These are phyloP conservation scores for Caerostris darwini DNA, from an alignment of 1,140 invertebrate species.

Conservation along the genomic window DNA sequence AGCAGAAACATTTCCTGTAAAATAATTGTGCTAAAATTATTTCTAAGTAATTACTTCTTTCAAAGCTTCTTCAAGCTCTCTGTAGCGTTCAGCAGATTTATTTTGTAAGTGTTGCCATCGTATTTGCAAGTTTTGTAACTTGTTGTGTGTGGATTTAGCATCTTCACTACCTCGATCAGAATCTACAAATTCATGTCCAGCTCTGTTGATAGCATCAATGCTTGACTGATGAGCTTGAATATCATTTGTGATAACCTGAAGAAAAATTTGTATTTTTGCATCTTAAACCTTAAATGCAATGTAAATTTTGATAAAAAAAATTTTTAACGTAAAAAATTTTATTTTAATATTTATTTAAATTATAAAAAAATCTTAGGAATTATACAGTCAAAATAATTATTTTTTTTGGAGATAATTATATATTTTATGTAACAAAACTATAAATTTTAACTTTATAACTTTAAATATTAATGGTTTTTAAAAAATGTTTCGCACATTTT, in stretches of 20 bases:
- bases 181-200: conserved; percentile 92
- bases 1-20: no score
- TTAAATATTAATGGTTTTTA: not conserved
- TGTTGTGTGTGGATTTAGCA: conserved; percentile 93
- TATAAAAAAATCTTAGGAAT: not conserved
- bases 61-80: conserved; percentile 94
- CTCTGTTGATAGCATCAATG: conserved; percentile 97
- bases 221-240: conserved; percentile 97
- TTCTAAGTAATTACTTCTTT: conserved; percentile 83
- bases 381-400: not conserved
- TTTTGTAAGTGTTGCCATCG: conserved; percentile 93
- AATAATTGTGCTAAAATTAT: not conserved
- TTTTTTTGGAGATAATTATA: no score
- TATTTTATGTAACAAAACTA: no score
- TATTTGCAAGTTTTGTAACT: conserved; percentile 92
- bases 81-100: conserved; percentile 92
- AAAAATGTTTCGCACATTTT: not conserved
- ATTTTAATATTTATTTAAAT: not conserved
- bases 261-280: not conserved
- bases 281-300: not conserved
- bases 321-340: not conserved
- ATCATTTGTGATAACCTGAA: conserved; percentile 92
- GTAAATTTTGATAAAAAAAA: not conserved
- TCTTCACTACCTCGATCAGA: conserved; percentile 92
- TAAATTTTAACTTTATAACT: not conserved